Conservation (phyloP, 2,113 vertebrate species). For the sheep (Ovis aries) region DNA sequence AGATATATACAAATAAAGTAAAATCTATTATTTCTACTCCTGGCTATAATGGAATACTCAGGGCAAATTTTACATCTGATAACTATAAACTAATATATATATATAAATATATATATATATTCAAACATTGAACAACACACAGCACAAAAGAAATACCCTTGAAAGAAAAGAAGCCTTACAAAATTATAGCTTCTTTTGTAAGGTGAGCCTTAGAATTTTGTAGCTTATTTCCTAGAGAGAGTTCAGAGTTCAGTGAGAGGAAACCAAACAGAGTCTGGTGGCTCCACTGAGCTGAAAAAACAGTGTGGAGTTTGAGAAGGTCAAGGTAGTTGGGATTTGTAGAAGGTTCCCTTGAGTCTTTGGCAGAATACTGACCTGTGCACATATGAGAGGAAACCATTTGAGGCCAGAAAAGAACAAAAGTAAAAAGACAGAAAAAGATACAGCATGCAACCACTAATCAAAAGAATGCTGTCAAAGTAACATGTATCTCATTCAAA, state of each 20-base stretch:
- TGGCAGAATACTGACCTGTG: not conserved
- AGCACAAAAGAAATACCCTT: not conserved
- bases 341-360: not conserved
- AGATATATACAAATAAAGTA: not conserved
- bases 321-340: not conserved
- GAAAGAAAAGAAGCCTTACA: not conserved
- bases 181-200: not conserved
- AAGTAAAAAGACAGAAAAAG: not conserved
- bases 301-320: not conserved
- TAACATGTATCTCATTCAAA: not conserved
- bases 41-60: not conserved
- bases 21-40: not conserved
- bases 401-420: not conserved
- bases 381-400: not conserved
- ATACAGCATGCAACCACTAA: not conserved
- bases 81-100: not conserved
- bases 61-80: not conserved
- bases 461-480: not conserved
- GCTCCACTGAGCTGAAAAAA: not conserved
- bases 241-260: not conserved
- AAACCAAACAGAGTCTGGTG: too few species aligned
- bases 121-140: not conserved
- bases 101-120: not conserved
- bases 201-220: not conserved
- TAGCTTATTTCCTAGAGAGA: not conserved